Base-by-base conservation (phyloP, 2,888 invertebrate genomes). In the Marronus borbonicus region DNA sequence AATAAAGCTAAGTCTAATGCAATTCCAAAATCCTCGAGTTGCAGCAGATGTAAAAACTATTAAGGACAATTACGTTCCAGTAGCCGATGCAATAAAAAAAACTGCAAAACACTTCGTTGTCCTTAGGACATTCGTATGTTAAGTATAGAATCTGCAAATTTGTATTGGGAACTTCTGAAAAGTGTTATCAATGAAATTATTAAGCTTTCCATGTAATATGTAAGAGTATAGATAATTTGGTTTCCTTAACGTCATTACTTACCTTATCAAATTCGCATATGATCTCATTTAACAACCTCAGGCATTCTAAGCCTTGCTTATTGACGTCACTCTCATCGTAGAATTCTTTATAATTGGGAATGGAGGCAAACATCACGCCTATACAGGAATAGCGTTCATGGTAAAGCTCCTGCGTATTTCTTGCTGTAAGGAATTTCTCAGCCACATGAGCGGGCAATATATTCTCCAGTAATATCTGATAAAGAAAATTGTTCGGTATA, bases 221-320 rank as follows among this genome's bases (percentile, higher is more conserved):
- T 44, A 44, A 44, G 44, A 44, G 44, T 44, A 44, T 44, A 8
- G 44, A 44, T 1, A 44, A 44, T 44, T 12, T 44, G 2, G 12
- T 39, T 39, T 39, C 1, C 12, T 44, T 44, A 44, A 8, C 10
- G 2, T 7, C 8, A 44, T 44, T 20, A 58, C 55, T 79, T 87
- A 97, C 97, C 93, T 97, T 97, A 88, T 99, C 99, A 89, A 98
- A 98, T 89, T 98, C 98, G 87, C 98, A 98, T 81, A 98, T 98
- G 83, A 99, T 98, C 90, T 99, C 98, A 87, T 99, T 99, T 36
- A 99, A 91, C 44, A 99, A 90, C 79, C 98, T 90, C 79, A 99
- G 89, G 87, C 98, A 99, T 88, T 98, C 98, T 55, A 98, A 89
- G 0, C 98, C 98, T 87, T 98, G 98, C 84, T 98, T 97, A 86